Percentiles rank a stretch among this genome's conserved stretches.
These are phyloP conservation scores for Galerucella pusilla DNA, from an alignment of 2,888 invertebrate genomes.

Conservation along the genomic window DNA sequence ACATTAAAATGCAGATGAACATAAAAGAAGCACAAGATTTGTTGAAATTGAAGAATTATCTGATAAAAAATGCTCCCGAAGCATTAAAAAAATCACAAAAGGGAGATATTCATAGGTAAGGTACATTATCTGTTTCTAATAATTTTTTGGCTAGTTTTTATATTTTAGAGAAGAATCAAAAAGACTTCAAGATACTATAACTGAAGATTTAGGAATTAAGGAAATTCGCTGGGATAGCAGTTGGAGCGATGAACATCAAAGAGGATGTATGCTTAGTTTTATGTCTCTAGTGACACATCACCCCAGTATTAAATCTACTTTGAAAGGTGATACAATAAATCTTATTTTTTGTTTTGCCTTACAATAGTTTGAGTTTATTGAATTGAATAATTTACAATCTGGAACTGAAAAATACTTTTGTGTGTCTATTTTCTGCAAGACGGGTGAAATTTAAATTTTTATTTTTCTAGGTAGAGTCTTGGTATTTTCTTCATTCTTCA, in stretches of 20 bases:
- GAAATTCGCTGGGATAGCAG: constrained; percentile 84
- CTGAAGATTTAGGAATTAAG: constrained; percentile 69
- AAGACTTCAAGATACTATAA: constrained; percentile 72
- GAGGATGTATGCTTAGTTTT: constrained; percentile 90
- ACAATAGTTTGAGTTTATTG: background rate
- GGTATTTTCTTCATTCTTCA: constrained; percentile 89
- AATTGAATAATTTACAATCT: too few relatives aligned
- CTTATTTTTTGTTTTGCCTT: background rate
- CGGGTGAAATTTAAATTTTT: background rate
- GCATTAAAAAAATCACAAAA: constrained; percentile 76
- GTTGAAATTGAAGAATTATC: constrained; percentile 72
- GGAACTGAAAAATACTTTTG: too few relatives aligned
- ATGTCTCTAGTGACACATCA: constrained; percentile 81
- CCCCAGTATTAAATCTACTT: constrained; percentile 73
- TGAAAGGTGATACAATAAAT: constrained; percentile 68
- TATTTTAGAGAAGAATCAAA: constrained; percentile 80
- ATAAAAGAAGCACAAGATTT: constrained; percentile 63
- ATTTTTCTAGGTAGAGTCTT: constrained; percentile 76
- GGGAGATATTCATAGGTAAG: constrained; percentile 35
- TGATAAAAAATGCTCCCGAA: constrained; percentile 75
- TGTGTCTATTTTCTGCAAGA: too few relatives aligned
- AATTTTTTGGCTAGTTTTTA: constrained; percentile 52
- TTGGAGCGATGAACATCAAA: constrained; percentile 89
- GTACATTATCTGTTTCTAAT: background rate
- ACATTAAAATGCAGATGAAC: constrained; percentile 66